Conservation (phyloP, 2,888 invertebrate genomes). For the Nineta flava region DNA sequence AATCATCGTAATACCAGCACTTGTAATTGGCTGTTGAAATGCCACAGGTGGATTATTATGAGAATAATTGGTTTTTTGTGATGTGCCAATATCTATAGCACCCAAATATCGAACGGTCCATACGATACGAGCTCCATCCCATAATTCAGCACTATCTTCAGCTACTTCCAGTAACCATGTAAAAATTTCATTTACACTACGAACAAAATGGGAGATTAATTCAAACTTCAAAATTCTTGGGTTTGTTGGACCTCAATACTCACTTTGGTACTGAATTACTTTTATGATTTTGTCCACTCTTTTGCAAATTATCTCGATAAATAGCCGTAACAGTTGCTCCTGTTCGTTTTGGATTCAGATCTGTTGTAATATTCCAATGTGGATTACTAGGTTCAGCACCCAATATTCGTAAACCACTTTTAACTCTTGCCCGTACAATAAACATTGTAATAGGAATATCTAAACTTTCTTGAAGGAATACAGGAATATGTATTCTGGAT, state of each 20-base stretch:
- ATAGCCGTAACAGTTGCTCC: constrained; percentile 80
- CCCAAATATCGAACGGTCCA: constrained; percentile 59
- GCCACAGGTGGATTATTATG: constrained; percentile 12
- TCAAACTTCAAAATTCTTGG: too few species aligned
- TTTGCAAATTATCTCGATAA: constrained; percentile 33
- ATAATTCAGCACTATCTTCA: constrained; percentile 59
- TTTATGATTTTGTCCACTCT: not conserved
- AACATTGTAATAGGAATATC: constrained; percentile 60
- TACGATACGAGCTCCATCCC: constrained; percentile 70
- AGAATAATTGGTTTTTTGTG: constrained; percentile 7
- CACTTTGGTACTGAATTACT: constrained; percentile 1
- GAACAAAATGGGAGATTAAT: constrained; percentile 11
- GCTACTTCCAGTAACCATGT: constrained; percentile 83
- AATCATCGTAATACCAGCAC: constrained; percentile 21
- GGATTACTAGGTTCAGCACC: constrained; percentile 61
- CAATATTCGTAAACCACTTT: constrained; percentile 71
- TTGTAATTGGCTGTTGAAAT: constrained; percentile 13
- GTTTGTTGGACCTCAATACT: not conserved
- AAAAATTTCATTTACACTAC: constrained; percentile 63
- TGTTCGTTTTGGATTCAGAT: constrained; percentile 72
- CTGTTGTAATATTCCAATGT: constrained; percentile 80
- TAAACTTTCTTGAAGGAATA: constrained; percentile 63
- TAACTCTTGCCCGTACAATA: constrained; percentile 77
- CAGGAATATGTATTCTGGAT: constrained; percentile 79
- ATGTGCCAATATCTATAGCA: constrained; percentile 11